Evolutionary conservation across 1,140 invertebrate species (phyloP), one percentile per base, ranked within the genome.

Genomic region (Drosophila teissieri): DNA sequence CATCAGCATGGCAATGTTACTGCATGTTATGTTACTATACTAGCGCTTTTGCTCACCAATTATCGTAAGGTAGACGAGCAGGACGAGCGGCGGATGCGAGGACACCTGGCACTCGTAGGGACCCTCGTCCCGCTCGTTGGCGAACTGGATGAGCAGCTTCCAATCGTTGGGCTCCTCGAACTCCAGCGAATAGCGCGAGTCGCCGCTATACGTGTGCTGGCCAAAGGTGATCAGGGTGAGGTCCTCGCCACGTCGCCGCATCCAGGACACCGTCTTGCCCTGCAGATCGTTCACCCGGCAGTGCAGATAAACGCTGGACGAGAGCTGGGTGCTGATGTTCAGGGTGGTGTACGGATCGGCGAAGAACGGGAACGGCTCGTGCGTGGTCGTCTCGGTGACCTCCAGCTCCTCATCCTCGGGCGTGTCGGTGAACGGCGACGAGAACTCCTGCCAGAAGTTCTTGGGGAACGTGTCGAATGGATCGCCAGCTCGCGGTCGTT

Each of bases 221-320:
- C 96, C 96, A 70, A 96, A 95, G 1, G 96, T 96, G 2, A 97
- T 94, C 15, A 97, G 93, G 69, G 95, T 95, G 0, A 96, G 93
- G 40, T 96, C 95, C 4, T 96, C 95, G 3, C 94, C 95, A 27
- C 95, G 94, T 58, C 96, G 93, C 55, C 95, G 94, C 49, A 96
- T 94, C 96, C 96, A 97, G 1, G 96, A 96, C 57, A 97, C 96
- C 94, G 95, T 96, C 93, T 96, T 95, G 64, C 96, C 95, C 22
- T 95, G 94, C 31, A 96, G 93, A 77, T 96, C 94, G 81, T 96
- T 95, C 8, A 96, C 95, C 73, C 94, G 93, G 83, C 95, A 96
- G 76, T 96, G 95, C 55, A 96, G 91, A 78, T 95, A 94, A 1
- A 95, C 95, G 34, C 94, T 93, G 22, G 93, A 94, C 0, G 95